phyloP scores from a whole-genome alignment of 2,888 invertebrate genomes.

The Elaeidobius kamerunicus region DNA sequence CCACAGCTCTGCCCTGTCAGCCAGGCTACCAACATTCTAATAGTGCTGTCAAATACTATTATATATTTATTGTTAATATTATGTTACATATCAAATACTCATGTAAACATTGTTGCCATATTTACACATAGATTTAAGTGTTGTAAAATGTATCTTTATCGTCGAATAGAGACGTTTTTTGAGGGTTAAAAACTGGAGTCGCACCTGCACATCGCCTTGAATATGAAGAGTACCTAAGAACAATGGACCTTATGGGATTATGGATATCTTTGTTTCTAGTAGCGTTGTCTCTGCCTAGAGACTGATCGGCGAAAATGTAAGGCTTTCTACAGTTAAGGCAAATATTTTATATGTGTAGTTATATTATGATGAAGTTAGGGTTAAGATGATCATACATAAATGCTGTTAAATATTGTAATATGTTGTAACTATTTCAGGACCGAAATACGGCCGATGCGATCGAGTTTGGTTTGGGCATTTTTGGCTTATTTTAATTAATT shows the following conservation, averaged over 20 bases:
- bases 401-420: conserved; percentile 11
- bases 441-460: background rate
- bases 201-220: background rate
- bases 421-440: conserved; percentile 7
- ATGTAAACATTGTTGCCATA: too few species aligned
- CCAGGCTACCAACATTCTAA: conserved; percentile 33
- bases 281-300: conserved; percentile 15
- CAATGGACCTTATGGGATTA: conserved; percentile 5
- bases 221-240: background rate
- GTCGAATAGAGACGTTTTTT: too few species aligned
- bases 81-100: too few species aligned
- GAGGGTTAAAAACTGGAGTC: background rate
- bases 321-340: conserved; percentile 24
- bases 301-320: conserved; percentile 25
- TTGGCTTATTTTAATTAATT: background rate
- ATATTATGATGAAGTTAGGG: conserved; percentile 7
- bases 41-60: conserved; percentile 11
- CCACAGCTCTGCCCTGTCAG: conserved; percentile 48
- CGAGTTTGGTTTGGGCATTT: conserved; percentile 4
- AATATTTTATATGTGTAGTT: conserved; percentile 8
- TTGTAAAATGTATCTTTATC: background rate
- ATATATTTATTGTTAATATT: conserved; percentile 3
- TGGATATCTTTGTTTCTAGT: conserved; percentile 14
- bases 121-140: too few species aligned
- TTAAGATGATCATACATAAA: conserved; percentile 4